Conservation (phyloP, 1,140 invertebrate species). For the Drosophila trapezifrons region DNA sequence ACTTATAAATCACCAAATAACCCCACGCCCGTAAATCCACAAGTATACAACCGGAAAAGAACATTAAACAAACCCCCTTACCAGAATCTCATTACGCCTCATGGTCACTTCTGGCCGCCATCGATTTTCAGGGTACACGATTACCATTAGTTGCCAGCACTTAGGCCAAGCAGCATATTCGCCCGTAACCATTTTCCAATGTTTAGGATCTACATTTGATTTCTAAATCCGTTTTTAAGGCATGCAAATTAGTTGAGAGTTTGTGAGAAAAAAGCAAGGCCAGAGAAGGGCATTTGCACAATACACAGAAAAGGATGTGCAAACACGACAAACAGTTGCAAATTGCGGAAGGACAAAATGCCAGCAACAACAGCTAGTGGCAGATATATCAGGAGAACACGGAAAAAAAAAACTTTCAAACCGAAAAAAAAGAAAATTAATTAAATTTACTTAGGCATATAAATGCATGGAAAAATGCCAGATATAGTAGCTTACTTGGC, state of each 20-base stretch:
- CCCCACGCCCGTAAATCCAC: neutral
- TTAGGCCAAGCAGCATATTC: conserved; percentile 2
- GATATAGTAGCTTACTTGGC: neutral
- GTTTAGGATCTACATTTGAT: conserved; percentile 4
- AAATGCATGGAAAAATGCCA: no score
- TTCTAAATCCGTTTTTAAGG: conserved; percentile 40
- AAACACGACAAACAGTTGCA: conserved; percentile 79
- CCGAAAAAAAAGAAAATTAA: neutral
- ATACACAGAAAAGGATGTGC: conserved; percentile 77
- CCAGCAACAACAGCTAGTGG: conserved; percentile 37
- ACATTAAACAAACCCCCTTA: neutral
- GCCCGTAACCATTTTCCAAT: neutral
- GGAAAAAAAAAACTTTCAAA: neutral
- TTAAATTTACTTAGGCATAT: neutral
- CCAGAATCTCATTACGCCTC: neutral
- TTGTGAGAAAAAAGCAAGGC: conserved; percentile 19
- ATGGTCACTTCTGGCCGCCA: conserved; percentile 34
- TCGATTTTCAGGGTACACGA: conserved; percentile 34
- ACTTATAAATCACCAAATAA: conserved; percentile 2
- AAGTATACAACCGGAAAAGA: neutral
- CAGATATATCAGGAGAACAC: conserved; percentile 13
- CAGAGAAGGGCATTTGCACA: conserved; percentile 69
- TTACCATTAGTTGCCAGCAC: conserved; percentile 28
- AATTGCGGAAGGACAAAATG: conserved; percentile 66
- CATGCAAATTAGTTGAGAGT: conserved; percentile 37